Evolutionary conservation across 2,797 vertebrate genomes (phyloP).

Genomic region (Taenioides sp.): DNA sequence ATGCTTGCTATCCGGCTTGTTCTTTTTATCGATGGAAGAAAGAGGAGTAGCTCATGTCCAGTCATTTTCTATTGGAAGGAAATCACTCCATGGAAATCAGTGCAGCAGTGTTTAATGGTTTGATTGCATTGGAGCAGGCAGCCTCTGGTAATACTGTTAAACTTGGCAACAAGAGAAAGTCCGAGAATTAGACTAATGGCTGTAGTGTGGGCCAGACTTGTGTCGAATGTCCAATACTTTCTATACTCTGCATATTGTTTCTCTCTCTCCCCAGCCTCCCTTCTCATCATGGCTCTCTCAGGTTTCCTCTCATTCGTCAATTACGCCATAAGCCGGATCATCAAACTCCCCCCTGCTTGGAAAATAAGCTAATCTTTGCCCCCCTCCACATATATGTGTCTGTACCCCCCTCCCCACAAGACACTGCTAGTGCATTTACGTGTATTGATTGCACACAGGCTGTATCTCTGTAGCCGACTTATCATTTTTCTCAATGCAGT

Average conservation of each 20-base stretch:
- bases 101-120: constrained; percentile 70
- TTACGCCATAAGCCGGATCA: constrained; percentile 64
- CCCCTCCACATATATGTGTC: constrained; percentile 9
- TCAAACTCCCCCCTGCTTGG: constrained; percentile 63
- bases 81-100: constrained; percentile 56
- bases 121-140: constrained; percentile 76
- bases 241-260: constrained; percentile 54
- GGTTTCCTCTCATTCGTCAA: constrained; percentile 60
- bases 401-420: constrained; percentile 46
- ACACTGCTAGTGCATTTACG: constrained; percentile 71
- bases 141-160: constrained; percentile 64
- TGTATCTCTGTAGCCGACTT: constrained; percentile 63
- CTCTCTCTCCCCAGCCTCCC: constrained; percentile 25
- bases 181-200: constrained; percentile 73
- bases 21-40: constrained; percentile 70
- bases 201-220: constrained; percentile 47
- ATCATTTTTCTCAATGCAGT: constrained; percentile 61
- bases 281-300: constrained; percentile 63
- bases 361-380: constrained; percentile 63
- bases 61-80: constrained; percentile 68
- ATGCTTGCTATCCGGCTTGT: constrained; percentile 33
- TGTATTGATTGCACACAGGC: constrained; percentile 72
- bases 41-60: constrained; percentile 66
- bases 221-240: constrained; percentile 75
- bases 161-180: constrained; percentile 75